Evolutionary conservation across 2,113 vertebrate genomes (phyloP), one percentile per base, ranked within the genome.

Genomic region (Girardinichthys multiradiatus): DNA sequence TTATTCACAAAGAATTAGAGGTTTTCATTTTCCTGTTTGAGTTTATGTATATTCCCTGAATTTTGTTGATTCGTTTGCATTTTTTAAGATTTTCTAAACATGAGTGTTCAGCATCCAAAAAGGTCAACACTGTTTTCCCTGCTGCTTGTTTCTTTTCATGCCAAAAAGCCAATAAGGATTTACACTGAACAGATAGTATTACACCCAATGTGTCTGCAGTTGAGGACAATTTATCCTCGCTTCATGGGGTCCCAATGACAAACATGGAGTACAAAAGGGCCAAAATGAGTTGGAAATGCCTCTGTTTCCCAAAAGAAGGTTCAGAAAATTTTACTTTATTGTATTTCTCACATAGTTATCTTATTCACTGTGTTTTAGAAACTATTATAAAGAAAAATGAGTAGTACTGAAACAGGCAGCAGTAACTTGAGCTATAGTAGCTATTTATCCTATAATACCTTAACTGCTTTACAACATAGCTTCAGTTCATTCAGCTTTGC

Each of bases 21-120:
- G 10, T 31, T 45, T 13, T 79, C 45, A 21, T 9, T 2, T 64
- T 42, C 0, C 21, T 28, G 59, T 69, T 27, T 26, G 4, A 59
- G 35, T 65, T 74, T 1, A 30, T 4, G 70, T 59, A 2, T 48
- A 63, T 45, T 51, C 62, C 37, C 12, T 37, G 61, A 45, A 63
- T 71, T 6, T 12, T 33, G n/a, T 37, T 39, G n/a, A 26, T 13
- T 48, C 78, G 68, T 72, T 87, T 65, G 39, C 1, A 8, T 64
- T 35, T 42, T 58, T 30, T 71, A 33, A 51, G 19, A 57, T 69
- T 28, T 82, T 3, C 33, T 64, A 60, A 69, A 72, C 45, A 65
- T 42, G 19, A 58, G 45, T 26, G 60, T 81, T 70, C 12, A 76
- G 72, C 70, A 57, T 39, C 14, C 31, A 64, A 57, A 57, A 48